Conservation (phyloP, 2,888 invertebrate species). For the Gandaritis pyraliata region DNA sequence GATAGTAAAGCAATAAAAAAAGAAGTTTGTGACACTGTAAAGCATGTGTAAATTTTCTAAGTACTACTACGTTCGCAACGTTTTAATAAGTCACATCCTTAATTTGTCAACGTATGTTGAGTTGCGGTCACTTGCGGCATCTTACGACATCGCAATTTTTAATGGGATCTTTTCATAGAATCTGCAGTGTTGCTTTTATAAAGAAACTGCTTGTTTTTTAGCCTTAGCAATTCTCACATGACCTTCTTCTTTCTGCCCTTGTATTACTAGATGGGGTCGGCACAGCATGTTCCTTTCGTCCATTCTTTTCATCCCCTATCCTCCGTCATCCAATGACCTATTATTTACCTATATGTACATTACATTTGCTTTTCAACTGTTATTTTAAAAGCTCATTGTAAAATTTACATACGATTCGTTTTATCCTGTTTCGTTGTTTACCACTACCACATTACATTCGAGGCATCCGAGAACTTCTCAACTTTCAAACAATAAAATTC, state of each 20-base stretch:
- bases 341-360: too few species aligned
- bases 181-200: neutral
- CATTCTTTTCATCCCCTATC: too few species aligned
- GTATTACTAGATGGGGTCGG: too few species aligned
- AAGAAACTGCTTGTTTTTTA: neutral
- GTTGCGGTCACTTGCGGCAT: constrained; percentile 3
- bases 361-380: too few species aligned
- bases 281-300: too few species aligned
- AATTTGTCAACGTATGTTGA: constrained; percentile 19
- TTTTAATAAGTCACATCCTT: constrained; percentile 31
- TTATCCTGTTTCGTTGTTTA: too few species aligned
- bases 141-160: constrained; percentile 10
- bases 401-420: too few species aligned
- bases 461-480: constrained; percentile 18
- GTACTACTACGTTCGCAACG: constrained; percentile 1
- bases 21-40: constrained; percentile 10
- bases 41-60: neutral
- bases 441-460: constrained; percentile 17
- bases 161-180: constrained; percentile 10
- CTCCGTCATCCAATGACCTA: too few species aligned
- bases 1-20: neutral
- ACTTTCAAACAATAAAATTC: constrained; percentile 32
- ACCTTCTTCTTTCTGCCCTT: too few species aligned
- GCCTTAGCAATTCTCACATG: neutral
- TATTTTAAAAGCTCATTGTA: too few species aligned